Evolutionary conservation across 2,797 vertebrate species (phyloP), one percentile per base, ranked within the genome.

Genomic region (Tympanoctomys barrerae): DNA sequence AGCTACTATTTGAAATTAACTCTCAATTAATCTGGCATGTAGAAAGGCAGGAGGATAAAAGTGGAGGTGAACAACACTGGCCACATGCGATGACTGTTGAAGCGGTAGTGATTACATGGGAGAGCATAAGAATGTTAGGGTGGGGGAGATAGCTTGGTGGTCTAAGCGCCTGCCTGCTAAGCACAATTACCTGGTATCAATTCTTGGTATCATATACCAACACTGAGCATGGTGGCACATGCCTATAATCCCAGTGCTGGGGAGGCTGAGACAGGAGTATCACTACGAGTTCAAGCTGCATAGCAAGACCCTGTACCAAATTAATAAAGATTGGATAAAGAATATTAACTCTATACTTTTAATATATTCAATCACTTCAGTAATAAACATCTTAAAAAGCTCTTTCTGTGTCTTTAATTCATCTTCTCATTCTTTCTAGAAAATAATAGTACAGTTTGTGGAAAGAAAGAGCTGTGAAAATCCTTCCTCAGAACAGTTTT

Each of bases 381-480:
- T 75, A 89, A 87, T n/a, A 81, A 91, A 70, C 3, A 73, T 49
- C 87, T 79, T 16, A 24, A 57, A 82, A 92, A 84, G 14, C 33
- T 92, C 26, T 57, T 42, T 89, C 31, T 14, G 19, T 64, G 68
- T 59, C 52, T 81, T 87, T 93, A 94, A 89, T 93, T 73, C 7
- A 70, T 80, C 94, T 94, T 91, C 39, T 81, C 75, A 54, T 79
- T 73, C 68, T 93, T 94, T 90, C 31, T 92, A 59, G 31, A 96
- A 96, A 96, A 85, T 59, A 83, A 7, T 66, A 78, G 61, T n/a
- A 64, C 93, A 85, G 91, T 87, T 84, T 85, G 94, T 54, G 14
- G 92, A 93, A 95, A 79, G 52, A 89, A 86, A 93, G 39, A 91
- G n/a, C n/a, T 88, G 64, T 42, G 61, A 94, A 96, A 73, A 70